Evolutionary conservation across 2,888 invertebrate genomes (phyloP), one percentile per base, ranked within the genome.

Genomic region (Argyra leucocephala): DNA sequence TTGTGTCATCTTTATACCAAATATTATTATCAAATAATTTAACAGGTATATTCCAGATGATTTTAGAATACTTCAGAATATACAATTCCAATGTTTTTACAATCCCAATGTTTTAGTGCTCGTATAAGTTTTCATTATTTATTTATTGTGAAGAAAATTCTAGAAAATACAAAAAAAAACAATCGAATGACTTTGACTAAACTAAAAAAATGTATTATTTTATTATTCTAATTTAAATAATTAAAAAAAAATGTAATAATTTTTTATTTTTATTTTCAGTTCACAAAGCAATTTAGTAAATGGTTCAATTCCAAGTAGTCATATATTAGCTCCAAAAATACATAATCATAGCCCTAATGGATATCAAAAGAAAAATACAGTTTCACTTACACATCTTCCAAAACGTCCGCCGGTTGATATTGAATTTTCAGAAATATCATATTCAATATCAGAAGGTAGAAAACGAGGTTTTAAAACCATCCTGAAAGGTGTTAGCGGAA

Each of bases 381-480:
- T 79, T 58, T 81, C 88, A 63, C 82, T 93, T 69, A 89, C 91
- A 66, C 91, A 93, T 77, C 81, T 93, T 68, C 92, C 92, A 1
- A 90, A 89, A 76, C 83, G 94, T 69, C 92, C 91, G 59, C 90
- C 93, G 24, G 93, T 95, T 65, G 92, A 94, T 79, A 90, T 96
- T 71, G 90, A 93, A 80, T 96, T 95, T 81, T 85, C 85, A 69
- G 88, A 93, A 75, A 84, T 96, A 68, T 90, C 90, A 62, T 96
- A 94, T 81, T 91, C 91, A 21, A 92, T 96, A 64, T 89, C 92
- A 63, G 93, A 93, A 74, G 90, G 91, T 22, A 82, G 89, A 69
- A 85, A 86, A 76, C 83, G 88, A 70, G 91, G 91, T 9, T 89
- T 88, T 78, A 95, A 95, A 79, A 89, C 91, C 18, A 88, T 95